These are phyloP conservation scores for Agriopis aurantiaria DNA, from an alignment of 2,888 invertebrate genomes.

Conservation along the genomic window DNA sequence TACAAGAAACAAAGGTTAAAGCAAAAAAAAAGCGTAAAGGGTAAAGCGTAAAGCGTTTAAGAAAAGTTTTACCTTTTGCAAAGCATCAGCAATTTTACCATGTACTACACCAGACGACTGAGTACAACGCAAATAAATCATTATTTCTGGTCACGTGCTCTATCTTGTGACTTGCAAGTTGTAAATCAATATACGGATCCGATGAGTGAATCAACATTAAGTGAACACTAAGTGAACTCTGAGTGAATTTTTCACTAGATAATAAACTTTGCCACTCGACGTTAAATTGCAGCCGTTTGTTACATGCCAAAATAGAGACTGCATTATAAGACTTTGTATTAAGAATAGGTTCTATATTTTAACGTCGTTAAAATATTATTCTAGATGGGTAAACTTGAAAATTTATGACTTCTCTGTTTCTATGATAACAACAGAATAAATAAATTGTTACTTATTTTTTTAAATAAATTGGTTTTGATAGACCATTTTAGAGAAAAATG, in stretches of 20 bases:
- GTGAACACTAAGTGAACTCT: slow-evolving; percentile 13
- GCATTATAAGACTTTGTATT: slow-evolving; percentile 3
- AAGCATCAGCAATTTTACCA: not conserved
- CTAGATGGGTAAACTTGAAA: not conserved
- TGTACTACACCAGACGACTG: slow-evolving; percentile 9
- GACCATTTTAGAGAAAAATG: no score
- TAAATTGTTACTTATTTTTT: no score
- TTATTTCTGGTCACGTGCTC: slow-evolving; percentile 45
- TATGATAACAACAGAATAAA: no score
- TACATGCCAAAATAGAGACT: not conserved
- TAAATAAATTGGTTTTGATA: no score
- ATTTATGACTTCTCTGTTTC: no score
- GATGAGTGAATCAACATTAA: slow-evolving; percentile 21
- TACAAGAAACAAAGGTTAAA: no score
- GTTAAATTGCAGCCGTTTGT: slow-evolving; percentile 17
- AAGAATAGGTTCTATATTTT: not conserved
- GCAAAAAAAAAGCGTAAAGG: no score
- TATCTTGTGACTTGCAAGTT: slow-evolving; percentile 41
- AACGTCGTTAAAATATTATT: not conserved
- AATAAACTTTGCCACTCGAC: slow-evolving; percentile 2
- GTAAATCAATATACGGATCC: slow-evolving; percentile 33
- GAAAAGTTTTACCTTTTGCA: no score
- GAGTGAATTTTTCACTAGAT: slow-evolving; percentile 10
- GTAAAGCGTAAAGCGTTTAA: no score
- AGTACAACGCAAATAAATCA: slow-evolving; percentile 31